Evolutionary conservation across 2,888 invertebrate species (phyloP), one percentile per base, ranked within the genome.

Genomic region (Athetis lepigone): DNA sequence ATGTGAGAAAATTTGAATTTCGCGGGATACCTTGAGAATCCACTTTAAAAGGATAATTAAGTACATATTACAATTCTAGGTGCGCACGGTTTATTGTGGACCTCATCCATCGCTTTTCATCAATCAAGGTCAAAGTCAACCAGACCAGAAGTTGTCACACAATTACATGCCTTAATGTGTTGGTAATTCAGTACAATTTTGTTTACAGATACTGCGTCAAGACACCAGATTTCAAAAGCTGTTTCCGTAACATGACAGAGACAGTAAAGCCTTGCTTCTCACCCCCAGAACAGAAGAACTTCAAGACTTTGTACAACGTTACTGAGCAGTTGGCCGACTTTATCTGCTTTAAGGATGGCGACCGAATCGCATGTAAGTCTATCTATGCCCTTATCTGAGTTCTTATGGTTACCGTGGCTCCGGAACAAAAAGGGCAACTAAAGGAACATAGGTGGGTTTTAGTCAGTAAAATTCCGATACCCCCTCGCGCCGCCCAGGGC

Each of bases 311-410:
- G 0, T 91, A 96, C 83, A 97, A 97, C 75, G 96, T 97, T 37
- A 95, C 97, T 0, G 95, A 96, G 37, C 97, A 97, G 70, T 90
- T 98, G 0, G 92, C 97, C 0, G 96, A 96, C 74, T 98, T 98
- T 85, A 92, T 97, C 23, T 98, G 98, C 85, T 96, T 95, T 82
- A 97, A 98, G 80, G 97, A 97, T 78, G 98, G 98, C 8, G 98
- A 98, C 86, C 96, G 98, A 77, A 97, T 98, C 80, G 98, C 98
- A 0, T 92, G 97, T 97, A 88, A 95, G 97, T 95, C 8, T 19
- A 4, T 40, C 6, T 25, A n/a, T n/a, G n/a, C n/a, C n/a, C n/a
- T n/a, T n/a, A n/a, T n/a, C n/a, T n/a, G n/a, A n/a, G n/a, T n/a
- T n/a, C n/a, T n/a, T n/a, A n/a, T n/a, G n/a, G n/a, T n/a, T n/a